Conservation (phyloP, 1,140 invertebrate genomes). For the Cyclina sinensis region DNA sequence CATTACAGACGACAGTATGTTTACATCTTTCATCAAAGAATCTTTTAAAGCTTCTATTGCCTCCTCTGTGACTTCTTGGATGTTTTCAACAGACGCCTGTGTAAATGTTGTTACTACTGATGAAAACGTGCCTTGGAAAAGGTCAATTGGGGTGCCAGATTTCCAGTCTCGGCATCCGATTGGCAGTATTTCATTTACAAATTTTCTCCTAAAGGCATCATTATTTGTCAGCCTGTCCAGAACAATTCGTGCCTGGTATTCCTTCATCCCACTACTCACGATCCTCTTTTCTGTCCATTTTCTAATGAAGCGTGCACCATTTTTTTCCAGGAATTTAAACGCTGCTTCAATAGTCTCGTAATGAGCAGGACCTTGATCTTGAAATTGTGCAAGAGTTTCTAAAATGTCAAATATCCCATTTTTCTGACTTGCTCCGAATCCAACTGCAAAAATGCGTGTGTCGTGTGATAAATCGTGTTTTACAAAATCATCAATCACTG, state of each 20-base stretch:
- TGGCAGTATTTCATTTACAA: slow-evolving; percentile 23
- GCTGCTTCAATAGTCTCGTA: neutral
- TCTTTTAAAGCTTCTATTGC: neutral
- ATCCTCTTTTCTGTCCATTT: neutral
- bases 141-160: no score
- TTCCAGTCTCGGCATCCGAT: neutral
- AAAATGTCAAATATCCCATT: slow-evolving; percentile 39
- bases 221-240: neutral
- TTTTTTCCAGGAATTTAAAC: neutral
- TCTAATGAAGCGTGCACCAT: slow-evolving; percentile 5
- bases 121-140: neutral
- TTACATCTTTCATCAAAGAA: neutral
- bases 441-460: slow-evolving; percentile 10
- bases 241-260: neutral
- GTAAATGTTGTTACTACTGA: neutral
- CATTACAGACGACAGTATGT: neutral
- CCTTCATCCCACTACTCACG: neutral
- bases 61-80: neutral
- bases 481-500: slow-evolving; percentile 4
- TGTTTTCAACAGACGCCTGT: neutral
- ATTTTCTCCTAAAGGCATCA: neutral
- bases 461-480: neutral
- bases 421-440: neutral
- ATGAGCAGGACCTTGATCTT: neutral
- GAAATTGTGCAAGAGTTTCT: neutral